phyloP scores from a whole-genome alignment of 1,140 invertebrate species.

The Paralvinella palmiformis region DNA sequence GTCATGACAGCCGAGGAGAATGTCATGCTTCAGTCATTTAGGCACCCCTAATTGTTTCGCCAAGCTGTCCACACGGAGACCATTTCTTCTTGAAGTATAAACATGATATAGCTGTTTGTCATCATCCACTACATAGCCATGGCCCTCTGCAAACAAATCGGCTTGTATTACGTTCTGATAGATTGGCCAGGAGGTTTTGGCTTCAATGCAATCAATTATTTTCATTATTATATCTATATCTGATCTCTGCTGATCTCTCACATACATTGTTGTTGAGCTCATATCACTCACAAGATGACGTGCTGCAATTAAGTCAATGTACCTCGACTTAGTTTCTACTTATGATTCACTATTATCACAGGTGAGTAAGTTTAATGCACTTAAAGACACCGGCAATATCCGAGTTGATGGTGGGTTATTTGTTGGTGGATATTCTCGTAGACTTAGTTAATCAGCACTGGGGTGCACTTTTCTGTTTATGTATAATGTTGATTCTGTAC shows the following conservation, averaged over 20 bases:
- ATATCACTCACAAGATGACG: too few species aligned
- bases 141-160: not conserved
- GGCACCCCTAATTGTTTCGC: not conserved
- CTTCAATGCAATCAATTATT: not conserved
- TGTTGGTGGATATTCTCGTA: not conserved
- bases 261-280: too few species aligned
- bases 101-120: not conserved
- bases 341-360: not conserved
- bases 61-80: not conserved
- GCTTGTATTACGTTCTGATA: not conserved
- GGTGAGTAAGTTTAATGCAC: not conserved
- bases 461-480: not conserved
- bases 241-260: too few species aligned
- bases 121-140: not conserved
- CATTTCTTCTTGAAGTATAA: not conserved
- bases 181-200: not conserved
- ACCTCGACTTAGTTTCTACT: not conserved
- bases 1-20: conserved; percentile 25
- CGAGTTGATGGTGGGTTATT: not conserved
- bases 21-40: not conserved
- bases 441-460: not conserved
- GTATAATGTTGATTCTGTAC: not conserved
- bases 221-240: too few species aligned
- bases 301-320: too few species aligned
- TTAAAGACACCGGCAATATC: not conserved